A percentile compares a stretch with the other conserved stretches of the same genome.
phyloP scores from a whole-genome alignment of 2,797 vertebrate genomes.

The Pseudotriccus pelzelni region DNA sequence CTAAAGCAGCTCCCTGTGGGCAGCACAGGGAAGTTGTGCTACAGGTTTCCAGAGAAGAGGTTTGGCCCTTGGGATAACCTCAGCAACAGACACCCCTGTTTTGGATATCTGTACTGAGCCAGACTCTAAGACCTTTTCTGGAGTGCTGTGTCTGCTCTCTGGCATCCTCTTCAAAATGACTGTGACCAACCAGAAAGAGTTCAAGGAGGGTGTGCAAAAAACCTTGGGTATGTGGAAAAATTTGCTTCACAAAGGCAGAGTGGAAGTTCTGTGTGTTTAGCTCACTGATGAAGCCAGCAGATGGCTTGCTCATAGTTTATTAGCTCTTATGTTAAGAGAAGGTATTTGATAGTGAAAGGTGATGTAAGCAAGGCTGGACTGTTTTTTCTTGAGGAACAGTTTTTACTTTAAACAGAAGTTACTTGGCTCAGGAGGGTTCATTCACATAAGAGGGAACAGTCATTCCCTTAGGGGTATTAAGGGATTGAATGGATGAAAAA shows the following conservation, averaged over 20 bases:
- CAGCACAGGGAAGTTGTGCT: not conserved
- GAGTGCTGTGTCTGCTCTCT: not conserved
- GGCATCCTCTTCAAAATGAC: not conserved
- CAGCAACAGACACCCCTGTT: not conserved
- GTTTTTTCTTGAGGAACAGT: not conserved
- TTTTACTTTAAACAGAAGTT: conserved; percentile 32
- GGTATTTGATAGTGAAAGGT: conserved; percentile 20
- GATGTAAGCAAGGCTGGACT: conserved; percentile 20
- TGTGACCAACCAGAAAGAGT: not conserved
- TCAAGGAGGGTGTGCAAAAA: not conserved
- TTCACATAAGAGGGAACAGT: not conserved
- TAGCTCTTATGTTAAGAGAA: conserved; percentile 16
- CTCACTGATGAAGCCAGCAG: not conserved
- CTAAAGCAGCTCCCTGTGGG: not conserved
- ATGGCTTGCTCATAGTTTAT: not conserved
- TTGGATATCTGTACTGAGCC: not conserved
- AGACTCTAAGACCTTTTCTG: not conserved
- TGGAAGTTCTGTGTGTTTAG: not conserved
- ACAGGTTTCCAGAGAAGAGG: not conserved
- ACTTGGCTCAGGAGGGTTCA: not conserved
- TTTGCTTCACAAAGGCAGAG: not conserved
- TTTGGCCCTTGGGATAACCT: not conserved
- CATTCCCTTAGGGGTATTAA: not conserved
- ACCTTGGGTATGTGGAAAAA: conserved; percentile 5
- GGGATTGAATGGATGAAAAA: not conserved